Evolutionary conservation across 30 jellyfish, hydroid and myxozoan species (phyloP).

Genomic region (Nemopilema nomurai): DNA sequence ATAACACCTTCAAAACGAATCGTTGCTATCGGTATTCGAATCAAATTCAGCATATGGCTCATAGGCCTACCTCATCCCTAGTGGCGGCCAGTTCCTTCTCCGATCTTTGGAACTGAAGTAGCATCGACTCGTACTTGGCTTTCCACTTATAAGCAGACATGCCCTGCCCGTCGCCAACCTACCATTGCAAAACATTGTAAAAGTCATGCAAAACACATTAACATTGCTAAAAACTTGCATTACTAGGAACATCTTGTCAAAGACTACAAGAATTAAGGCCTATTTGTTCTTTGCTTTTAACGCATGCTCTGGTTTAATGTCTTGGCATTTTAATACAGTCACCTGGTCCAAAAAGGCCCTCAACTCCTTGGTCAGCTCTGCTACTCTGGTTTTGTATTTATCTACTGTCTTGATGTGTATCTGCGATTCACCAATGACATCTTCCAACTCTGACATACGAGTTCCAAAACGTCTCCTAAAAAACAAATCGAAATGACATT

Average conservation of each 20-base stretch:
- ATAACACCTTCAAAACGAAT: too few relatives aligned
- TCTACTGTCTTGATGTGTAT: conserved; percentile 60
- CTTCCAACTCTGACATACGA: conserved; percentile 63
- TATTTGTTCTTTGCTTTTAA: too few relatives aligned
- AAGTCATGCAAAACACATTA: too few relatives aligned
- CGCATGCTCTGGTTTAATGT: too few relatives aligned
- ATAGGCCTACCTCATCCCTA: conserved; percentile 25
- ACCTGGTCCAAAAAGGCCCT: conserved; percentile 68
- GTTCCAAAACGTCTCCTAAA: conserved; percentile 65
- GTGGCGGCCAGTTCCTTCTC: conserved; percentile 64
- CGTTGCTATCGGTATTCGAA: neutral
- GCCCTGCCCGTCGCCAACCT: conserved; percentile 63
- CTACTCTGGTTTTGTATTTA: conserved; percentile 50
- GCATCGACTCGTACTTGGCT: conserved; percentile 50
- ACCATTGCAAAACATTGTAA: too few relatives aligned
- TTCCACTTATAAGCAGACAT: conserved; percentile 71
- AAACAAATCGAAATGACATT: too few relatives aligned
- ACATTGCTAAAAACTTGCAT: too few relatives aligned
- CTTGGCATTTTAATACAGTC: neutral
- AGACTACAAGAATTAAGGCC: too few relatives aligned
- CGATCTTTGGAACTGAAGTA: conserved; percentile 48
- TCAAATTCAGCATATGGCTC: neutral
- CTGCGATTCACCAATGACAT: conserved; percentile 64
- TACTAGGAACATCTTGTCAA: too few relatives aligned
- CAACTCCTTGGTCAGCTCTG: conserved; percentile 55